Evolutionary conservation across 1,140 invertebrate species (phyloP), one percentile per base, ranked within the genome.

Genomic region (Artemia franciscana): DNA sequence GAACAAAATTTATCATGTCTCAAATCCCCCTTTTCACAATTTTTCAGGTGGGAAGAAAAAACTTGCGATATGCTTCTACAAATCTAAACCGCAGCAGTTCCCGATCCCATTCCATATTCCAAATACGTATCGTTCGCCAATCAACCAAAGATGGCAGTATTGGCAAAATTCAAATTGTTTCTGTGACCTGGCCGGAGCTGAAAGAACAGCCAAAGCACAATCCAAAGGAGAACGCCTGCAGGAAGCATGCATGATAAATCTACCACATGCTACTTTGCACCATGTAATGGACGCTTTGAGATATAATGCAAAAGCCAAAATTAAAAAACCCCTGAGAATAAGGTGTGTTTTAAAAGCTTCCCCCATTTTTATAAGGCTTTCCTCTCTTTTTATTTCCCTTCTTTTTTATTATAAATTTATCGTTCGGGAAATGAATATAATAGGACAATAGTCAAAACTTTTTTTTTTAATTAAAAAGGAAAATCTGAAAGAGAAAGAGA

Each of bases 181-280:
- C 67, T 88, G 90, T 73, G 92, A 95, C 77, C 74, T 96, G 64
- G 92, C 93, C 58, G 92, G 91, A 0, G 84, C 85, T 4, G 92
- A 96, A 73, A 75, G 92, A n/a, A 76, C 81, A 12, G 82, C 82
- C 58, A 91, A 90, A 71, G 91, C 91, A 1, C 74, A 83, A 25
- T 90, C 87, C 72, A 78, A 79, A n/a, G 91, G 91, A 15, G 81
- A 82, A 3, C 71, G 89, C 18, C 73, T 94, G 21, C 84, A 81
- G 69, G 91, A 97, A 75, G 88, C 90, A 0, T 82, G 86, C 63
- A 87, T 84, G 67, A 95, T 96, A 65, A 96, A 97, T 70, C 83
- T 82, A 1, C 94, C 88, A 21, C 75, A 96, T 1, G 73, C 91
- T 66, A 85, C 91, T 7, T 76, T 97, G 0, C 84, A 88, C 57